These are phyloP conservation scores for Villa cingulata DNA, from an alignment of 2,888 invertebrate genomes.

Conservation along the genomic window DNA sequence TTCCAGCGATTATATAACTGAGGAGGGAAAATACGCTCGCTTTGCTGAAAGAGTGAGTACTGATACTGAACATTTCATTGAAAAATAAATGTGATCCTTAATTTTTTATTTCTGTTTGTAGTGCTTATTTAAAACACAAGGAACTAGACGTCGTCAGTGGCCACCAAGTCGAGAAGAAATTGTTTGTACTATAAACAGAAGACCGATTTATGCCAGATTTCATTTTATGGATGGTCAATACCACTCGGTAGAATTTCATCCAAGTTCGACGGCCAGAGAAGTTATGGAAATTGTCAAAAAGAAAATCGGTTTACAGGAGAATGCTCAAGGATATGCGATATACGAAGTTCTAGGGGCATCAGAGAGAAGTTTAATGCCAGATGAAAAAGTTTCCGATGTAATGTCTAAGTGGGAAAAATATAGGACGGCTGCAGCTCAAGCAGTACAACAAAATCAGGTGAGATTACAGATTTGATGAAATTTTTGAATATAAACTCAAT, in stretches of 20 bases:
- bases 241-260: slow-evolving; percentile 88
- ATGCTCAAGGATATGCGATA: slow-evolving; percentile 62
- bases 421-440: slow-evolving; percentile 53
- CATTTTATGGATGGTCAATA: slow-evolving; percentile 90
- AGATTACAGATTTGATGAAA: not conserved
- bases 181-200: slow-evolving; percentile 77
- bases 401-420: slow-evolving; percentile 93
- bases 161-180: slow-evolving; percentile 88
- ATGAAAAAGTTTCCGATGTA: slow-evolving; percentile 86
- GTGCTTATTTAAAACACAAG: slow-evolving; percentile 58
- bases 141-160: slow-evolving; percentile 68
- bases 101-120: slow-evolving; percentile 23
- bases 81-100: not conserved
- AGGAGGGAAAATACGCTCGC: slow-evolving; percentile 88
- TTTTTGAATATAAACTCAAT: not conserved
- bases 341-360: slow-evolving; percentile 82
- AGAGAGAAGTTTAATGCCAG: slow-evolving; percentile 69
- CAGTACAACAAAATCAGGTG: slow-evolving; percentile 29
- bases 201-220: slow-evolving; percentile 82
- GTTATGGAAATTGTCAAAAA: slow-evolving; percentile 75
- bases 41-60: slow-evolving; percentile 67
- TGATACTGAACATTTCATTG: too few species aligned
- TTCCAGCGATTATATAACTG: slow-evolving; percentile 73
- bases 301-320: slow-evolving; percentile 59
- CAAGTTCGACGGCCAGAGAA: slow-evolving; percentile 81